Evolutionary conservation across 2,888 invertebrate species (phyloP).

Genomic region (Andrena flavipes): DNA sequence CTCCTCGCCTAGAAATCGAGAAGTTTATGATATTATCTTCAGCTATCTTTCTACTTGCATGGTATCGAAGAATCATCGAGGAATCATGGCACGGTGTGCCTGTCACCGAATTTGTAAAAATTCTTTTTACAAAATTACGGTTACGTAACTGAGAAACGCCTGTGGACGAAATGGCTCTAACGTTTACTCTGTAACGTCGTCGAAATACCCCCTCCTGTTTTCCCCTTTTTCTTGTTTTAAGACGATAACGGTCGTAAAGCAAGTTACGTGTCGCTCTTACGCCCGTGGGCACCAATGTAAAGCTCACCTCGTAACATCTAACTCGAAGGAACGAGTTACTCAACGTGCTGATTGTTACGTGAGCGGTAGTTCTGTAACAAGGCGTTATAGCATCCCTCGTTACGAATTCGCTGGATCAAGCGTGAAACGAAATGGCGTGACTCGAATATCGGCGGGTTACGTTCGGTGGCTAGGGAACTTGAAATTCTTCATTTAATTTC

Average conservation of each 20-base stretch:
- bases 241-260: slow-evolving; percentile 52
- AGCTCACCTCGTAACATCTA: slow-evolving; percentile 70
- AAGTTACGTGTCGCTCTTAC: slow-evolving; percentile 67
- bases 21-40: background rate
- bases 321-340: slow-evolving; percentile 72
- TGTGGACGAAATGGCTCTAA: slow-evolving; percentile 23
- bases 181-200: slow-evolving; percentile 45
- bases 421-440: slow-evolving; percentile 66
- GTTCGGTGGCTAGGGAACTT: slow-evolving; percentile 11
- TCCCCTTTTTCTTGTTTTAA: slow-evolving; percentile 1
- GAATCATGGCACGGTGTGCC: no score
- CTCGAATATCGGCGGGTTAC: slow-evolving; percentile 53
- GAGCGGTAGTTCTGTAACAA: slow-evolving; percentile 72
- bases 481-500: slow-evolving; percentile 3
- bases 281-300: slow-evolving; percentile 61
- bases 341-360: slow-evolving; percentile 69
- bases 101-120: background rate
- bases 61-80: no score
- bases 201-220: slow-evolving; percentile 35
- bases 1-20: background rate
- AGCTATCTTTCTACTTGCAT: no score
- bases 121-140: slow-evolving; percentile 15
- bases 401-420: slow-evolving; percentile 71
- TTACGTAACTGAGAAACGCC: slow-evolving; percentile 32
- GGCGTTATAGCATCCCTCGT: slow-evolving; percentile 69